A percentile compares a stretch with the other conserved stretches of the same genome.
Evolutionary conservation across 2,888 invertebrate genomes (phyloP).

Genomic region (Drosophila dives): DNA sequence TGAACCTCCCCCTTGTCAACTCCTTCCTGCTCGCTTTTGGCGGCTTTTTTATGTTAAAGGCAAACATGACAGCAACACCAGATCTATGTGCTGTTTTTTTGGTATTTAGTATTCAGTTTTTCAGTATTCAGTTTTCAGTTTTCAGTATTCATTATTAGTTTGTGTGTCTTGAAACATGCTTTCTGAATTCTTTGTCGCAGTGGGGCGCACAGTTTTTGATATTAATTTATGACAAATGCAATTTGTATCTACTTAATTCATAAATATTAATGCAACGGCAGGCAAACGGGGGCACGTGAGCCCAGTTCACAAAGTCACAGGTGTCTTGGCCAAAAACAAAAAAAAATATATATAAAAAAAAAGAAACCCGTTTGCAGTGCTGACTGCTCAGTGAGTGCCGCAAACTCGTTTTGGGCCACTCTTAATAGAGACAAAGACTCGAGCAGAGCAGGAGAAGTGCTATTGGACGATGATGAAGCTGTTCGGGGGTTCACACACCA

Average conservation of each 20-base stretch:
- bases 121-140: slow-evolving; percentile 18
- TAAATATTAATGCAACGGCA: slow-evolving; percentile 62
- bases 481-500: slow-evolving; percentile 31
- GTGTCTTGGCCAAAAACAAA: slow-evolving; percentile 36
- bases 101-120: slow-evolving; percentile 26
- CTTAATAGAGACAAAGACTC: slow-evolving; percentile 58
- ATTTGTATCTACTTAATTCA: slow-evolving; percentile 71
- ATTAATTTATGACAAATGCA: slow-evolving; percentile 63
- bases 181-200: slow-evolving; percentile 33
- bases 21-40: slow-evolving; percentile 27
- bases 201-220: slow-evolving; percentile 45
- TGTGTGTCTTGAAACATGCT: slow-evolving; percentile 23
- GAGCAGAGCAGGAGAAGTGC: not conserved
- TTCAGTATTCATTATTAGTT: slow-evolving; percentile 15
- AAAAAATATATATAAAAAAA: slow-evolving; percentile 8
- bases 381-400: slow-evolving; percentile 7
- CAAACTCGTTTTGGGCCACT: slow-evolving; percentile 62
- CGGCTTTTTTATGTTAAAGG: slow-evolving; percentile 55
- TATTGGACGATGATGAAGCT: slow-evolving; percentile 55
- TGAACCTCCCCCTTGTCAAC: no score
- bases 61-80: slow-evolving; percentile 68
- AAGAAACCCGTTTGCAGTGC: slow-evolving; percentile 49
- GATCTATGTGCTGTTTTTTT: slow-evolving; percentile 49
- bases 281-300: slow-evolving; percentile 62
- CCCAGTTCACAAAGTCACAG: slow-evolving; percentile 47